Evolutionary conservation across 2,888 invertebrate species (phyloP).

Genomic region (Drosophila prostipennis): DNA sequence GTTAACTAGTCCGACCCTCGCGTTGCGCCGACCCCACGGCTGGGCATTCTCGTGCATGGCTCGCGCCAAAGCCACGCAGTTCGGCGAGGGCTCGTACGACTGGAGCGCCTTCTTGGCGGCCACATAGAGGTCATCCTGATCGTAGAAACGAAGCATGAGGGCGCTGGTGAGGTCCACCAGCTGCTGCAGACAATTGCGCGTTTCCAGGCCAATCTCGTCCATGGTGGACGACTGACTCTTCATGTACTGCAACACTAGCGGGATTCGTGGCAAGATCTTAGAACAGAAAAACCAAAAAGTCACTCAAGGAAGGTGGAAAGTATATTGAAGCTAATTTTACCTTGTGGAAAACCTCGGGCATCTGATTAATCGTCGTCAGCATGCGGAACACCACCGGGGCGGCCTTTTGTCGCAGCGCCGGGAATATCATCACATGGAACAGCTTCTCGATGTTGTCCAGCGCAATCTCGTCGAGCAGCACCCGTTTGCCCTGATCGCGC

Average conservation of each 20-base stretch:
- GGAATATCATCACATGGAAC: constrained; percentile 86
- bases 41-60: constrained; percentile 66
- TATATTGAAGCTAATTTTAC: constrained; percentile 74
- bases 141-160: constrained; percentile 85
- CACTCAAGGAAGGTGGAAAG: too few species aligned
- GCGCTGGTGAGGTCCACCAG: constrained; percentile 87
- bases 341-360: constrained; percentile 87
- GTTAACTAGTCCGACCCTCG: constrained; percentile 90
- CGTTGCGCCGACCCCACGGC: constrained; percentile 68
- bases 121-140: constrained; percentile 84
- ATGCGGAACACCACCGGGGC: constrained; percentile 88
- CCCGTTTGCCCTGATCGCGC: constrained; percentile 86
- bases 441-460: constrained; percentile 87
- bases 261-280: constrained; percentile 84
- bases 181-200: constrained; percentile 86
- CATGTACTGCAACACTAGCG: constrained; percentile 85
- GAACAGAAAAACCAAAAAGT: not conserved
- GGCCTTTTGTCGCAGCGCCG: constrained; percentile 86
- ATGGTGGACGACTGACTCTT: constrained; percentile 85
- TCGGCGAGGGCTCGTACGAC: constrained; percentile 85
- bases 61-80: constrained; percentile 81
- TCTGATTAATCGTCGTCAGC: constrained; percentile 87
- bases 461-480: constrained; percentile 87
- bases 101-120: constrained; percentile 84
- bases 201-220: constrained; percentile 86